phyloP scores from a whole-genome alignment of 2,797 vertebrate species.

The Ptychobarbus kaznakovi region DNA sequence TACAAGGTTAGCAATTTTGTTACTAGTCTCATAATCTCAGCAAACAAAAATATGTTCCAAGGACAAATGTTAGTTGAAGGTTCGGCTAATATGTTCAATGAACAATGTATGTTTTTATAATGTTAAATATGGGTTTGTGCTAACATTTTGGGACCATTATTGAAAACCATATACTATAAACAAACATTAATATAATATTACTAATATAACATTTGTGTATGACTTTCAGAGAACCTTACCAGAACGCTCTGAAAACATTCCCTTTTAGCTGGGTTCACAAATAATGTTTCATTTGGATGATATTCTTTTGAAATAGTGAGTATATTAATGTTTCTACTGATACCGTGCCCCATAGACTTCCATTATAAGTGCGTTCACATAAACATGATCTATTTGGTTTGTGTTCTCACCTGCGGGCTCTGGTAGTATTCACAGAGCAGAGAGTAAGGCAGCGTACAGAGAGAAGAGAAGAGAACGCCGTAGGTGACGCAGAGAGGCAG shows the following conservation, averaged over 20 bases:
- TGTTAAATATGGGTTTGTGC: neutral
- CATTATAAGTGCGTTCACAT: too few relatives aligned
- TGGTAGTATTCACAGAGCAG: slow-evolving; percentile 99
- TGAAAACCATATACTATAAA: neutral
- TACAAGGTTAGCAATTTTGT: neutral
- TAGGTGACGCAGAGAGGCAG: slow-evolving; percentile 94
- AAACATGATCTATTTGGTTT: neutral
- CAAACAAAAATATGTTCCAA: neutral
- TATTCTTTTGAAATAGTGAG: neutral
- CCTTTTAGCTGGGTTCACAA: neutral
- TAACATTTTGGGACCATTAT: neutral
- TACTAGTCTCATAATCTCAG: neutral
- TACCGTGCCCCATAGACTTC: neutral
- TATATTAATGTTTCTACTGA: neutral
- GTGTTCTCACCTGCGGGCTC: slow-evolving; percentile 86
- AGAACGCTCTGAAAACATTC: neutral
- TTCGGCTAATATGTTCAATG: neutral
- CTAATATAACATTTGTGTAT: neutral
- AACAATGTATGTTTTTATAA: neutral
- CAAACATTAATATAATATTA: neutral
- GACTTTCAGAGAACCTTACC: neutral
- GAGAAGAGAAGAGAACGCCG: slow-evolving; percentile 93
- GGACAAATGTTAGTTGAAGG: neutral
- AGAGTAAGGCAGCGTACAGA: slow-evolving; percentile 98
- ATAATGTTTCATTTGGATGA: neutral